Percentiles rank a stretch among this genome's conserved stretches.
Conservation (phyloP, 92 coral and sea anemone species). For the Palythoa caribaeorum region DNA sequence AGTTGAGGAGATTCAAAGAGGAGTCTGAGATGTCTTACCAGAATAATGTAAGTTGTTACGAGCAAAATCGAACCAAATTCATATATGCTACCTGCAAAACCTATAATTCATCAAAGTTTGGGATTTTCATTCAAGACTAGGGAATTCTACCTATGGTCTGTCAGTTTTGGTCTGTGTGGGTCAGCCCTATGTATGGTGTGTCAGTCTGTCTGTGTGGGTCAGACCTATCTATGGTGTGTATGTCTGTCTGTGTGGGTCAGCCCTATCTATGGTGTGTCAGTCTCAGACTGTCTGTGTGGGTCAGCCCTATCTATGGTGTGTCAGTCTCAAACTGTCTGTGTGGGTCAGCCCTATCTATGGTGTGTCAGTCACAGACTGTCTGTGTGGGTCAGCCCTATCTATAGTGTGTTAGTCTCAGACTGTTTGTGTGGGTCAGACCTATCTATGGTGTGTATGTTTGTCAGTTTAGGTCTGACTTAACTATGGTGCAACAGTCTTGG, state of each 20-base stretch:
- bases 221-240: neutral
- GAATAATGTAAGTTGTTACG: conserved; percentile 74
- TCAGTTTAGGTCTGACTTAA: too few relatives aligned
- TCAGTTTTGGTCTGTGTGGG: neutral
- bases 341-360: neutral
- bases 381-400: too few relatives aligned
- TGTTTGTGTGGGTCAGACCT: too few relatives aligned
- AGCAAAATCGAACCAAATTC: too few relatives aligned
- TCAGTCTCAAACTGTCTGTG: neutral
- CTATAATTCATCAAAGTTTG: too few relatives aligned
- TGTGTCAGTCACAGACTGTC: neutral
- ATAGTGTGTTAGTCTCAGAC: neutral
- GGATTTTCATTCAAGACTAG: neutral
- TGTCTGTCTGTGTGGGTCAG: neutral
- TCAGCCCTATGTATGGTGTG: neutral
- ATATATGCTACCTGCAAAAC: too few relatives aligned
- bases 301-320: neutral
- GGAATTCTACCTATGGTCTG: neutral
- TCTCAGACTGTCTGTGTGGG: too few relatives aligned
- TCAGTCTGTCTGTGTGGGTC: neutral
- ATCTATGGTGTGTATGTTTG: too few relatives aligned
- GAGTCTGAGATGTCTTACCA: conserved; percentile 93
- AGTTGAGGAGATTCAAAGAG: conserved; percentile 88
- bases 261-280: too few relatives aligned
- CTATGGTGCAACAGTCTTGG: neutral